These are phyloP conservation scores for Planiliza haematocheilus DNA, from an alignment of 2,113 vertebrate genomes.

Conservation along the genomic window DNA sequence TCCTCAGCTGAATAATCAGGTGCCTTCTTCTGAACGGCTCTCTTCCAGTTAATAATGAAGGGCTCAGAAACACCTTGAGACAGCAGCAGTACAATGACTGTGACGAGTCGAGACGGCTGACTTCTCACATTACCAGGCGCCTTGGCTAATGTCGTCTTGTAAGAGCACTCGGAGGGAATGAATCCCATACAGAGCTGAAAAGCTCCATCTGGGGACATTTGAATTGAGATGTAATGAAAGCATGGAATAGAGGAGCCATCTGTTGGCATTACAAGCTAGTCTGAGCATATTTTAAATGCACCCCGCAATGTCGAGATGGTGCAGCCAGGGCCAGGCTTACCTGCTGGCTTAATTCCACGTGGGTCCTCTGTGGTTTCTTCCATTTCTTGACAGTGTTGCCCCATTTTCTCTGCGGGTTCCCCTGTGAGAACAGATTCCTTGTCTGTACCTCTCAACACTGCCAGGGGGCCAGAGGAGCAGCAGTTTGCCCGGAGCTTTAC, in stretches of 20 bases:
- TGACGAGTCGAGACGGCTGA: constrained; percentile 15
- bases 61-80: constrained; percentile 42
- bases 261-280: constrained; percentile 43
- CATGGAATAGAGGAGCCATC: constrained; percentile 26
- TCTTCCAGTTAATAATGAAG: constrained; percentile 24
- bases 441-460: constrained; percentile 40
- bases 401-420: constrained; percentile 44
- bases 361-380: constrained; percentile 25
- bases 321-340: constrained; percentile 15
- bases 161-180: constrained; percentile 32
- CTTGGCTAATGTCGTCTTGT: constrained; percentile 22
- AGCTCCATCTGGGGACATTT: constrained; percentile 42
- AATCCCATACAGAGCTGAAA: constrained; percentile 23
- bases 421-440: constrained; percentile 49
- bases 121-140: constrained; percentile 29
- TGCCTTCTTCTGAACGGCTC: not conserved
- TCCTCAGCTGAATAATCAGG: constrained; percentile 49
- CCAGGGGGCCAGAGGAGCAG: constrained; percentile 39
- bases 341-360: constrained; percentile 20
- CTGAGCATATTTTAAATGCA: constrained; percentile 31
- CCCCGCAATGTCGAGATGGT: constrained; percentile 10
- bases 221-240: constrained; percentile 44
- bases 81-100: not conserved
- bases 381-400: constrained; percentile 42
- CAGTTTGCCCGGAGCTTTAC: constrained; percentile 38